These are phyloP conservation scores for Platorchestia sp. DNA, from an alignment of 1,140 invertebrate species.

Conservation along the genomic window DNA sequence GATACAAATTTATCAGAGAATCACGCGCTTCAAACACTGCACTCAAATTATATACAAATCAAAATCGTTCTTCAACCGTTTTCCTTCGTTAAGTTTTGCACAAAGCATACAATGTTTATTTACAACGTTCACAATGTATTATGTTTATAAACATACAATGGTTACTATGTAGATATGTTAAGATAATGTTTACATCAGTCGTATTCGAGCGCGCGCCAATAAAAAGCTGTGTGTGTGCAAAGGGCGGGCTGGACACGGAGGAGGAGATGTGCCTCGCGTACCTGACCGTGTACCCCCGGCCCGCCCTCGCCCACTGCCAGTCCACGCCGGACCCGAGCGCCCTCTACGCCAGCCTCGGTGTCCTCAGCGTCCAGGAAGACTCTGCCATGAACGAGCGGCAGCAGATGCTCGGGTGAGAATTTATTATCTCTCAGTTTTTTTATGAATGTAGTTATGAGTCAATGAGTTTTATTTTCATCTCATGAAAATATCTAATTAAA, in stretches of 20 bases:
- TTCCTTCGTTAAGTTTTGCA: neutral
- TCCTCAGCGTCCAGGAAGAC: neutral
- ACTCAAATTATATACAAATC: no score
- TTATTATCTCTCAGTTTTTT: neutral
- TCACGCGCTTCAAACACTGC: no score
- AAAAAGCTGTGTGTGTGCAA: constrained; percentile 32
- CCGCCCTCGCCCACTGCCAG: constrained; percentile 79
- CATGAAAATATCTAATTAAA: no score
- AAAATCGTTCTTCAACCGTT: neutral
- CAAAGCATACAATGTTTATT: neutral
- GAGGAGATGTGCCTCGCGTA: constrained; percentile 82
- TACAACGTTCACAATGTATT: neutral
- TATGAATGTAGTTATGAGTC: neutral
- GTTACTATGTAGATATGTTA: no score
- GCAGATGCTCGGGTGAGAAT: neutral
- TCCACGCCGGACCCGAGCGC: constrained; percentile 78
- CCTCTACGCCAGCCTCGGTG: constrained; percentile 77
- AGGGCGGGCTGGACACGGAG: constrained; percentile 78
- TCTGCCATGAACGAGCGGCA: neutral
- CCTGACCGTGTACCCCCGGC: constrained; percentile 80
- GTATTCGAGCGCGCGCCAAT: no score
- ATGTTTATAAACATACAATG: neutral
- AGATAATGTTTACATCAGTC: no score
- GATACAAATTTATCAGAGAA: no score
- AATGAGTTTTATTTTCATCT: no score